Base-by-base conservation (phyloP, 1,140 invertebrate species). In the Episyrphus balteatus region DNA sequence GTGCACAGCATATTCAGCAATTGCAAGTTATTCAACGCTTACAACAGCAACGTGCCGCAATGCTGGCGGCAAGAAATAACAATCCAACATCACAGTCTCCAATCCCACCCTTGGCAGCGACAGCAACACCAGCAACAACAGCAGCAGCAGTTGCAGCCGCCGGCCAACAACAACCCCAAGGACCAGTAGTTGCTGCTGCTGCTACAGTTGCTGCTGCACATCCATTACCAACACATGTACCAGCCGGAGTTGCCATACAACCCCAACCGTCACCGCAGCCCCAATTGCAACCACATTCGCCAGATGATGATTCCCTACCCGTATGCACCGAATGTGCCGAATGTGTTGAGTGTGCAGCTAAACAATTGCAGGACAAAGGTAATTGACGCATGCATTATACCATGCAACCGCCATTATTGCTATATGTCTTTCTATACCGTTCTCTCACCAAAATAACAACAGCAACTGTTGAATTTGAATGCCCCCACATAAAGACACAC, bases 1-100 rank as follows among this genome's bases (percentile, higher is more conserved):
- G 74, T 14, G 74, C 75, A 36, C 75, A 77, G 56, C 75, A 77
- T 56, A 62, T 77, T 52, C 76, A 79, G 53, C 74, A 77, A 51
- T 61, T 77, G 54, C 70, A 71, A 55, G 69, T 71, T 17, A 69
- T 70, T 42, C 70, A 76, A 40, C 68, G 74, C 31, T 61, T 77
- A 54, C 74, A 77, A 57, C 73, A 68, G 43, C 65, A 68, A 46
- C 58, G 66, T 1, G 66, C 66, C 6, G 65, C 65, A 3, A 68
- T 68, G 65, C 44, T 68, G 52, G 66, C 66, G 17, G 66, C 66
- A n/a, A 58, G 66, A 7, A 65, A 62, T 41, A 45, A 42, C 33
- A 54, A 51, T 36, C 42, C 13, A 41, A 17, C 13, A 26, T 49
- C 40, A 18, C 63, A 66, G 51, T 59, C 60, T 44, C 59, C 62